These are phyloP conservation scores for Scolanthus callimorphus DNA, from an alignment of 92 coral and sea anemone species.

Conservation along the genomic window DNA sequence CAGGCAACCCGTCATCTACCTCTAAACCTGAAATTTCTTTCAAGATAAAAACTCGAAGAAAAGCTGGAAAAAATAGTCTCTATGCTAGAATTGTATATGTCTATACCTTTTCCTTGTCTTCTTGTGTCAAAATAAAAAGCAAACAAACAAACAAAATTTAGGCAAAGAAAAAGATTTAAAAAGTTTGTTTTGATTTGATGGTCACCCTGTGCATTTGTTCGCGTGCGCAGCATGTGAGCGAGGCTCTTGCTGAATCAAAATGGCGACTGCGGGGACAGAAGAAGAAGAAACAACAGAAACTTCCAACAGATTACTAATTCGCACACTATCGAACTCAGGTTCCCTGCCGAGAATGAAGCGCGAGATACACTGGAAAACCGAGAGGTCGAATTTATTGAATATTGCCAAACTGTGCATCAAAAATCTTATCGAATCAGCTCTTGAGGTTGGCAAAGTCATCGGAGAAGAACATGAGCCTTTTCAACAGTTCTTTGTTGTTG, in stretches of 20 bases:
- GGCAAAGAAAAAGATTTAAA: no score
- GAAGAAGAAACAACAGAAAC: constrained; percentile 64
- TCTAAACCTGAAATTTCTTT: constrained; percentile 88
- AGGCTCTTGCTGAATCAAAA: no score
- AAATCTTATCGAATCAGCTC: constrained; percentile 83
- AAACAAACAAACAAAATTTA: no score
- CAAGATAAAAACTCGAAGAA: no score
- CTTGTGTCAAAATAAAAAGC: no score
- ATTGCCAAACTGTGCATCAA: constrained; percentile 91
- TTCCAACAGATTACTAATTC: constrained; percentile 44
- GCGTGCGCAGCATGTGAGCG: no score
- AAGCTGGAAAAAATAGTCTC: no score
- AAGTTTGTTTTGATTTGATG: no score
- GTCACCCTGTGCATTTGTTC: no score
- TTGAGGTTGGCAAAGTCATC: constrained; percentile 67
- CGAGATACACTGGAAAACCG: constrained; percentile 70
- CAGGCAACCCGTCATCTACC: constrained; percentile 87
- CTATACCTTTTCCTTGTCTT: no score
- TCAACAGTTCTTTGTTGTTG: constrained; percentile 92
- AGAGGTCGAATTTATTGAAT: constrained; percentile 85
- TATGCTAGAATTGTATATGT: no score
- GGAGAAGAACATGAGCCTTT: constrained; percentile 85
- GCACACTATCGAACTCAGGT: constrained; percentile 37
- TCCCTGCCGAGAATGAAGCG: constrained; percentile 40
- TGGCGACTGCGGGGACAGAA: constrained; percentile 75